phyloP scores from a whole-genome alignment of 1,140 invertebrate genomes.

The Trichoplusia ni region DNA sequence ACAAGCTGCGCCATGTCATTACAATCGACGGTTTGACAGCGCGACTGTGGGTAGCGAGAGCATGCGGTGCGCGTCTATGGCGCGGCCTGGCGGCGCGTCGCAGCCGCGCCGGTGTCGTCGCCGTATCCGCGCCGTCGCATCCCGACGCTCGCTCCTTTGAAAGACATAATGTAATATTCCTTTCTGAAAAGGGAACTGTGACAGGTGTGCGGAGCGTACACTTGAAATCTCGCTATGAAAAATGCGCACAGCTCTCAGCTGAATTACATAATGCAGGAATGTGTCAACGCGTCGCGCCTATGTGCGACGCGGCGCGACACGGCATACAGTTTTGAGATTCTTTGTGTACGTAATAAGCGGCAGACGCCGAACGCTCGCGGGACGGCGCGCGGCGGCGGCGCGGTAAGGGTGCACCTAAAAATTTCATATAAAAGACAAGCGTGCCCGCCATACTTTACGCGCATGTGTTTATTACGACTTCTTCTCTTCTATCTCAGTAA shows the following conservation, averaged over 20 bases:
- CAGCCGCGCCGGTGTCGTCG: neutral
- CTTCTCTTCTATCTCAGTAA: conserved; percentile 54
- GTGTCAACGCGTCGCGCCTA: conserved; percentile 50
- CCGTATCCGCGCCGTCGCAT: conserved; percentile 8
- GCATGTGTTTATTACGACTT: conserved; percentile 61
- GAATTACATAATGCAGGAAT: conserved; percentile 62
- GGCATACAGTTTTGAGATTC: conserved; percentile 47
- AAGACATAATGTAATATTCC: conserved; percentile 63
- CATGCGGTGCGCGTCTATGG: too few species aligned
- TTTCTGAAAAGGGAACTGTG: conserved; percentile 46
- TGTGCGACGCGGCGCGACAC: conserved; percentile 16
- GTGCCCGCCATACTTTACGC: conserved; percentile 48
- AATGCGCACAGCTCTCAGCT: conserved; percentile 51
- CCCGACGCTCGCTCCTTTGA: conserved; percentile 39
- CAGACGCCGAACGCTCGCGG: conserved; percentile 38
- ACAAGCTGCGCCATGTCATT: conserved; percentile 18
- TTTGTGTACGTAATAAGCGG: conserved; percentile 60
- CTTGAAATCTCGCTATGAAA: conserved; percentile 59
- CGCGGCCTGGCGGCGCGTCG: neutral
- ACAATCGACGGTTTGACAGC: conserved; percentile 34
- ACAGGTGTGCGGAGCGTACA: conserved; percentile 54
- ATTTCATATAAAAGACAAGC: conserved; percentile 38
- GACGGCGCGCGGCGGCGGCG: neutral
- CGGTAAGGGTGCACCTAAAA: conserved; percentile 17
- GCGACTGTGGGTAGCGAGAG: conserved; percentile 4